phyloP scores from a whole-genome alignment of 2,888 invertebrate species.

The Eupithecia vulgata region DNA sequence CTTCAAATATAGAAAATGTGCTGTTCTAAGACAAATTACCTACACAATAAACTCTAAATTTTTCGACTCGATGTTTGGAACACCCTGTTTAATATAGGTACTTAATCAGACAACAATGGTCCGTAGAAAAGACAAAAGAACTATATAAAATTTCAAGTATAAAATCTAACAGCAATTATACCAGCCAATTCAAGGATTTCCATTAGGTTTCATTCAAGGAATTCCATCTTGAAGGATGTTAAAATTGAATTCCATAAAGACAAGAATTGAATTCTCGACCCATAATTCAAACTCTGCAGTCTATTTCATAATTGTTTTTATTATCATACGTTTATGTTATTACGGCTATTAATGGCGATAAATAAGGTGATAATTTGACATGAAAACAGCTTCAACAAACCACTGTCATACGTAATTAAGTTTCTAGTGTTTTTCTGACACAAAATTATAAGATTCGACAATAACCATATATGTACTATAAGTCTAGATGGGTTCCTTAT shows the following conservation, averaged over 20 bases:
- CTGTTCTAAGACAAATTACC: not conserved
- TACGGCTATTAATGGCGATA: not conserved
- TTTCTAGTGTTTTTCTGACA: not conserved
- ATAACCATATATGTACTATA: too few relatives aligned
- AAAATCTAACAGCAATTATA: not conserved
- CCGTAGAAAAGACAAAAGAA: not conserved
- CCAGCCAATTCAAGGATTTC: too few relatives aligned
- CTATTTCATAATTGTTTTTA: not conserved
- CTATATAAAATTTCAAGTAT: not conserved
- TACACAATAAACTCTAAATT: not conserved
- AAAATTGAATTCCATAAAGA: not conserved
- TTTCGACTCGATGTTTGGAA: not conserved
- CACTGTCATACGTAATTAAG: not conserved
- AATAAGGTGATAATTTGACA: constrained; percentile 8
- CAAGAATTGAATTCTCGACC: not conserved
- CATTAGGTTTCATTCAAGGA: too few relatives aligned
- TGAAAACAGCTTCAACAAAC: not conserved
- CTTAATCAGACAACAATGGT: constrained; percentile 1
- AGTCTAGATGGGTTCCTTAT: too few relatives aligned
- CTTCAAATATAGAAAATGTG: not conserved
- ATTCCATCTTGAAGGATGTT: too few relatives aligned
- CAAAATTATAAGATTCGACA: too few relatives aligned
- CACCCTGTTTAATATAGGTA: not conserved
- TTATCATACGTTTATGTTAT: constrained; percentile 13
- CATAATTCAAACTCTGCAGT: not conserved